Base-by-base conservation (phyloP, 1,140 invertebrate species). In the Macrosteles quadrilineatus region DNA sequence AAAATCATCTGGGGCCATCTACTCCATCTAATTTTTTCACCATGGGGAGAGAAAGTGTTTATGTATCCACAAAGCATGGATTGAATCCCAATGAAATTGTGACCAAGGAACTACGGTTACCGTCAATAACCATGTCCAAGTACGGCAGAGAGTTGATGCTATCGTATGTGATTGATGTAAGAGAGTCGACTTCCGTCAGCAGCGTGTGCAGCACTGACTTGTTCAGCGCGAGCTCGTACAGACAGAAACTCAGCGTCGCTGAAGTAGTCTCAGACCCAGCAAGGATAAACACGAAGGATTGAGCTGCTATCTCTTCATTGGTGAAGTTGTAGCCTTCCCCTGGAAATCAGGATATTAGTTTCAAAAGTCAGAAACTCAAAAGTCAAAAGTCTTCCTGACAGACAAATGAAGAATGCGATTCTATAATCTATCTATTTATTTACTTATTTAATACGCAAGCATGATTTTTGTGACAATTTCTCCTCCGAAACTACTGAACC, bases 241-340 rank as follows among this genome's bases (percentile, higher is more conserved):
- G 73, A 0, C 83, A 76, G 69, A 87, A 87, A 0, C 82, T 76
- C 25, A 90, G 75, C 0, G 84, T 79, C 0, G 81, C 83, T 0
- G 86, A 80, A 0, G 85, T 83, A 0, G 88, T 88, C 75, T 90
- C 88, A 71, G 86, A 90, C 0, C 88, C 89, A 63, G 85, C 90
- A 2, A 84, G 78, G 71, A 91, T 88, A 74, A 92, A 91, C 9
- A 88, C 36, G 1, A 87, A 78, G 1, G 85, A 84, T 73, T 91
- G 87, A 0, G 86, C 84, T 1, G 88, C 80, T 6, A 94, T 59
- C 31, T 55, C 66, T 21, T 36, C 11, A 43, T 32, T 23, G 31
- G n/a, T 30, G 29, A 31, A 55, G 3, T 53, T n/a, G 23, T 53
- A 53, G n/a, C 23, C 23, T 19, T 19, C 17, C 3, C 47, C 17